Conservation (phyloP, 2,888 invertebrate genomes). For the Chrysolina americana region DNA sequence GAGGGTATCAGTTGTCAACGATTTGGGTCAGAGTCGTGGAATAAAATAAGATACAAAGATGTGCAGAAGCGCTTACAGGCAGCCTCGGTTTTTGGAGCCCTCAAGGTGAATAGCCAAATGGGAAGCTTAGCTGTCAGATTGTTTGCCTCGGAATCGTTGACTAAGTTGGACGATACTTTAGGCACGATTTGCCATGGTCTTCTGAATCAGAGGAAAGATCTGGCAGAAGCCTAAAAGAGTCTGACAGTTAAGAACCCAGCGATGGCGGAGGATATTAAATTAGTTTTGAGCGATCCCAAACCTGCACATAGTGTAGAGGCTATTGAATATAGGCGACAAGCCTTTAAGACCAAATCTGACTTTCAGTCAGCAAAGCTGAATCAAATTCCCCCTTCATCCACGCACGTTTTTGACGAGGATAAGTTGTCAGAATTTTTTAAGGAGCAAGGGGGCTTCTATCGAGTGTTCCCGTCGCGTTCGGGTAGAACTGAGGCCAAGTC, state of each 20-base stretch:
- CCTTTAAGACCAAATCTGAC: too few species aligned
- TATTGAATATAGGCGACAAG: too few species aligned
- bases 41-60: slow-evolving; percentile 23
- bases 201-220: slow-evolving; percentile 14
- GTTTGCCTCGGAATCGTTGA: slow-evolving; percentile 9
- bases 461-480: too few species aligned
- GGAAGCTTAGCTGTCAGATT: slow-evolving; percentile 1
- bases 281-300: neutral
- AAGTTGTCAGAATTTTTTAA: too few species aligned
- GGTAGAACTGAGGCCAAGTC: too few species aligned
- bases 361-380: too few species aligned
- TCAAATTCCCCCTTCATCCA: too few species aligned
- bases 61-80: slow-evolving; percentile 15
- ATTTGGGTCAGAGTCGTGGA: slow-evolving; percentile 25
- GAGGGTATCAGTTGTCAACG: slow-evolving; percentile 27
- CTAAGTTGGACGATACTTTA: slow-evolving; percentile 19
- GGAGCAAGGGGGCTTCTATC: too few species aligned
- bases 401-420: too few species aligned
- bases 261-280: slow-evolving; percentile 18
- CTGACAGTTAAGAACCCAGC: neutral
- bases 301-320: too few species aligned
- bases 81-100: slow-evolving; percentile 15
- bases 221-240: too few species aligned
- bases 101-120: slow-evolving; percentile 23
- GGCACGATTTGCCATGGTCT: too few species aligned